Percentiles rank a stretch among this genome's conserved stretches.
Evolutionary conservation across 1,140 invertebrate species (phyloP).

Genomic region (Calosoma granatense): DNA sequence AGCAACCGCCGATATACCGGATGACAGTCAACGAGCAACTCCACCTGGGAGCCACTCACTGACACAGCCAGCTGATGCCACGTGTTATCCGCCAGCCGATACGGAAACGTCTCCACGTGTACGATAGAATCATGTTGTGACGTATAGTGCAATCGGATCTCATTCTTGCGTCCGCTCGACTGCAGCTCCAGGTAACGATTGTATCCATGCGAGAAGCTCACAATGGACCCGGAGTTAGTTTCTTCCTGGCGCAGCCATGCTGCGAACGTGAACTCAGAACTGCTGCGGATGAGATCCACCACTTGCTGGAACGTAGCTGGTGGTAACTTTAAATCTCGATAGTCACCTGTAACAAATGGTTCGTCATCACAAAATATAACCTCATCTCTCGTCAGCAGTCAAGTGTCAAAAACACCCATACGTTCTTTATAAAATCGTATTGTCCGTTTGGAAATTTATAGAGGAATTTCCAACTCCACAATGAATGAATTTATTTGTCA

Average conservation of each 20-base stretch:
- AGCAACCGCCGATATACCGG: constrained; percentile 67
- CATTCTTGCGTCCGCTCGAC: constrained; percentile 77
- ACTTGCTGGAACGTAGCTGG: constrained; percentile 53
- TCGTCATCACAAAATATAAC: constrained; percentile 16
- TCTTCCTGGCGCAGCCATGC: constrained; percentile 67
- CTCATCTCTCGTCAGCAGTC: no score
- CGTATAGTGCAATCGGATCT: constrained; percentile 68
- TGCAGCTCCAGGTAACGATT: constrained; percentile 82
- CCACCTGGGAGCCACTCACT: constrained; percentile 70
- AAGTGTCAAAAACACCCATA: no score
- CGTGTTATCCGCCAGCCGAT: constrained; percentile 68
- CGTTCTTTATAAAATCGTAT: no score
- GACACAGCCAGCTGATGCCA: constrained; percentile 80
- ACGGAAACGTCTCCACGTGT: constrained; percentile 77
- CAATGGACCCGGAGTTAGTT: constrained; percentile 69
- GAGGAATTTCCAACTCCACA: no score
- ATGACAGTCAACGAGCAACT: constrained; percentile 77
- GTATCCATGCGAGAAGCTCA: constrained; percentile 68
- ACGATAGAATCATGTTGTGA: constrained; percentile 48
- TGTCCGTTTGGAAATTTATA: no score
- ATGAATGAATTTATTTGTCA: no score
- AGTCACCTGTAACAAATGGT: constrained; percentile 60
- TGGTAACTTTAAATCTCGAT: constrained; percentile 60
- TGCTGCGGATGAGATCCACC: constrained; percentile 52
- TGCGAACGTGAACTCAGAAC: constrained; percentile 70